Evolutionary conservation across 2,113 vertebrate genomes (phyloP).

Genomic region (Misgurnus anguillicaudatus): DNA sequence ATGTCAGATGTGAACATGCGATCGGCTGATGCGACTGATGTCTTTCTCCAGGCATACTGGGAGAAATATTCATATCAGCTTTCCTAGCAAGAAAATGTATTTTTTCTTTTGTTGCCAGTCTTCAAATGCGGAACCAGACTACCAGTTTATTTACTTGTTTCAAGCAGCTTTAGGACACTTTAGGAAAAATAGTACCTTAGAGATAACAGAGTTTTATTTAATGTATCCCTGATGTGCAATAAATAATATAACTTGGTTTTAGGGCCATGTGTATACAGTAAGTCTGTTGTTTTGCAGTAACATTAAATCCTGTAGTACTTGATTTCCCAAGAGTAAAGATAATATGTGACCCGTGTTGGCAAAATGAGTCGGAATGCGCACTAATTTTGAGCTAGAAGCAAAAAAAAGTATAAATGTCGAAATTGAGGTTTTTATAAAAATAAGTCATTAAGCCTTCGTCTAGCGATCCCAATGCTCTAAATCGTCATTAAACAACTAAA

Average conservation of each 20-base stretch:
- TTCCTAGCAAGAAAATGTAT: not conserved
- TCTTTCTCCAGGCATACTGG: slow-evolving; percentile 4
- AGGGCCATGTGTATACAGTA: not conserved
- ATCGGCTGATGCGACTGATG: not conserved
- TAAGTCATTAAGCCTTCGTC: too few relatives aligned
- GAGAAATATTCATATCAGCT: slow-evolving; percentile 11
- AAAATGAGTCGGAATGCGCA: too few relatives aligned
- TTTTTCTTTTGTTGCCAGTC: not conserved
- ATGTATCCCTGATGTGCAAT: not conserved
- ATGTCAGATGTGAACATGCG: slow-evolving; percentile 6
- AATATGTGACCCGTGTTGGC: too few relatives aligned
- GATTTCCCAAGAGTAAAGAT: too few relatives aligned
- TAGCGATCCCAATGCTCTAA: too few relatives aligned
- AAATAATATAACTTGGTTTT: not conserved
- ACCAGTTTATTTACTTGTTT: slow-evolving; percentile 19
- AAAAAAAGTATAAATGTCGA: too few relatives aligned
- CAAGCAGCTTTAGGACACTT: slow-evolving; percentile 9
- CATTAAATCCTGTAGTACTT: too few relatives aligned
- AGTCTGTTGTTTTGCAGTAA: not conserved
- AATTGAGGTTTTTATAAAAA: too few relatives aligned
- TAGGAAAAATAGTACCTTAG: not conserved
- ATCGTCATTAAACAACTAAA: too few relatives aligned
- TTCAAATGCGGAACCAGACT: slow-evolving; percentile 3
- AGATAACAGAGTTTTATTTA: not conserved
- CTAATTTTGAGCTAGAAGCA: too few relatives aligned